phyloP scores from a whole-genome alignment of 2,113 vertebrate species.

The Catharus bicknelli region DNA sequence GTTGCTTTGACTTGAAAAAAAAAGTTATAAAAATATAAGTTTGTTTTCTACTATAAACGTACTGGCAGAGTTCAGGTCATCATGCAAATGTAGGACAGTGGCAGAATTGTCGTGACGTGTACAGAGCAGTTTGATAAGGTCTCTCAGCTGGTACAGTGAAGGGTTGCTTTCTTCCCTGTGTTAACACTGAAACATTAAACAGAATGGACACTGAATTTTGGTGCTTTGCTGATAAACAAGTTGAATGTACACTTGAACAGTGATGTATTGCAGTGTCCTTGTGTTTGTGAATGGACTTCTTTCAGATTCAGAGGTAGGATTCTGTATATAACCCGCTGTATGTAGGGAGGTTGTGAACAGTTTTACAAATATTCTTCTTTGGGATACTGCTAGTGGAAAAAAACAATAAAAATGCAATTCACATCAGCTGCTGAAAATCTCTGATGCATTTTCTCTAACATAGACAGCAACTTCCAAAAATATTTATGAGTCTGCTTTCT shows the following conservation, averaged over 20 bases:
- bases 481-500: conserved; percentile 49
- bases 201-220: neutral
- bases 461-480: conserved; percentile 46
- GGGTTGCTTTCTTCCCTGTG: neutral
- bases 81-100: neutral
- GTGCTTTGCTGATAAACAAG: neutral
- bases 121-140: neutral
- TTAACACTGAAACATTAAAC: neutral
- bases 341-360: neutral
- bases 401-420: conserved; percentile 23
- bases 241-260: neutral
- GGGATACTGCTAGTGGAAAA: neutral
- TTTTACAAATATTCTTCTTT: neutral
- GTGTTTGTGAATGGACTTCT: conserved; percentile 12
- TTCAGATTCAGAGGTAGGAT: neutral
- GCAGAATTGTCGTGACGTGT: neutral
- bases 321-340: neutral
- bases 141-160: neutral
- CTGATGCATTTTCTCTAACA: conserved; percentile 27
- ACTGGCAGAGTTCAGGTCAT: neutral
- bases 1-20: neutral
- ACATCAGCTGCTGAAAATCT: conserved; percentile 28
- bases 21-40: neutral
- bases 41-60: neutral
- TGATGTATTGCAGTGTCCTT: conserved; percentile 22